Evolutionary conservation across 2,113 vertebrate genomes (phyloP), one percentile per base, ranked within the genome.

Genomic region (Nibea coibor): DNA sequence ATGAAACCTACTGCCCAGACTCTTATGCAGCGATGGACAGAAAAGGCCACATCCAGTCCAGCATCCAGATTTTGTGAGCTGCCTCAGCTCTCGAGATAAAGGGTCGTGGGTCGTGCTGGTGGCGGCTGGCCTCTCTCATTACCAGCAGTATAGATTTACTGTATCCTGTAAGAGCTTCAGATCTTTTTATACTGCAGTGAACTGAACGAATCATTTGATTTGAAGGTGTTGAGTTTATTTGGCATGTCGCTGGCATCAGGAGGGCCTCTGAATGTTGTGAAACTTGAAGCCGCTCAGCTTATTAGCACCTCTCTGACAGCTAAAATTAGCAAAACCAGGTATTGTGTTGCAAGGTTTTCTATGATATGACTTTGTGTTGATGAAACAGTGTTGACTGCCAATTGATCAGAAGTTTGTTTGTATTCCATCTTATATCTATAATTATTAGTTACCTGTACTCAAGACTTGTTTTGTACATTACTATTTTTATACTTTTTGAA

Each of bases 401-500:
- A n/a, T 31, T 26, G 7, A 39, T 16, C 35, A 26, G 3, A 39
- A 19, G 22, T 31, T 57, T 53, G 63, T 62, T 47, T 48, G 10
- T 31, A 48, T 63, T 28, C 9, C 31, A 35, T 35, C 6, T 8
- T 35, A 35, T 35, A 35, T 35, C 31, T 35, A 35, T 35, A 35
- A 35, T 35, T 35, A 47, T 56, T 6, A 10, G 4, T 22, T 1
- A 12, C 35, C 4, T 56, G 10, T 47, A 53, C 43, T 47, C 1
- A 48, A 8, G 39, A 64, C 20, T 63, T 0, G 0, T 17, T 58
- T 72, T 74, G 56, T 64, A 61, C 4, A 48, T 65, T 1, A 48
- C 3, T 63, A 7, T 58, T 43, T 58, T 66, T 57, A 63, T 69
- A 70, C 20, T 69, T 77, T 85, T 82, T 10, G 5, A 80, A 83